phyloP scores from a whole-genome alignment of 2,888 invertebrate genomes.

The Cephus spinipes region DNA sequence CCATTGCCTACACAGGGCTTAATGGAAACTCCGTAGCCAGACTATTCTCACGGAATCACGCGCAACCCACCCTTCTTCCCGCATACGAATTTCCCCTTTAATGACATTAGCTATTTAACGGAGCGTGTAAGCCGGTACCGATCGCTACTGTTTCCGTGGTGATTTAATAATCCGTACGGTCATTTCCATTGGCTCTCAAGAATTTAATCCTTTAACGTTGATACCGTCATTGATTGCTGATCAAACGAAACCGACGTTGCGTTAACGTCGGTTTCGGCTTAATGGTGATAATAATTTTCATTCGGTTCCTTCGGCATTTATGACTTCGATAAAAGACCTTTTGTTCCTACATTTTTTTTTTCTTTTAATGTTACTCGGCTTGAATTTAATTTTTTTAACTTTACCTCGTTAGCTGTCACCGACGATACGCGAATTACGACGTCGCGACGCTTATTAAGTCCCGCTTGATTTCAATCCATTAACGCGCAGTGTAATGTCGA shows the following conservation, averaged over 20 bases:
- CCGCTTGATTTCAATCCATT: too few species aligned
- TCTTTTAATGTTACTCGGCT: background rate
- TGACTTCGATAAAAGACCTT: too few species aligned
- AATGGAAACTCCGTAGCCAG: background rate
- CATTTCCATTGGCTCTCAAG: background rate
- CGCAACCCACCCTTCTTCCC: too few species aligned
- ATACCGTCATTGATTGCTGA: background rate
- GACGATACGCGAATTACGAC: too few species aligned
- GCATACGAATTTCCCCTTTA: background rate
- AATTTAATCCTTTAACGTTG: background rate
- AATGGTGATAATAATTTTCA: background rate
- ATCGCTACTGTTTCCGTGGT: slow-evolving; percentile 14
- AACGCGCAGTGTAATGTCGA: too few species aligned
- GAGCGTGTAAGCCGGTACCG: slow-evolving; percentile 18
- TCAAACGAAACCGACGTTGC: background rate
- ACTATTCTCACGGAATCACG: background rate
- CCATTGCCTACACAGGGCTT: background rate
- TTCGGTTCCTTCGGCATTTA: background rate
- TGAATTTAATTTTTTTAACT: background rate
- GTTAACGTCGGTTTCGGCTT: background rate
- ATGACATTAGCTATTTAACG: slow-evolving; percentile 15
- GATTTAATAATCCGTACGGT: slow-evolving; percentile 20
- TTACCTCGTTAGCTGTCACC: too few species aligned
- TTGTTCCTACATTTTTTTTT: too few species aligned
- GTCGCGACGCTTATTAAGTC: too few species aligned